Percentiles rank a stretch among this genome's conserved stretches.
Evolutionary conservation across 2,113 vertebrate genomes (phyloP).

Genomic region (Paramisgurnus dabryanus): DNA sequence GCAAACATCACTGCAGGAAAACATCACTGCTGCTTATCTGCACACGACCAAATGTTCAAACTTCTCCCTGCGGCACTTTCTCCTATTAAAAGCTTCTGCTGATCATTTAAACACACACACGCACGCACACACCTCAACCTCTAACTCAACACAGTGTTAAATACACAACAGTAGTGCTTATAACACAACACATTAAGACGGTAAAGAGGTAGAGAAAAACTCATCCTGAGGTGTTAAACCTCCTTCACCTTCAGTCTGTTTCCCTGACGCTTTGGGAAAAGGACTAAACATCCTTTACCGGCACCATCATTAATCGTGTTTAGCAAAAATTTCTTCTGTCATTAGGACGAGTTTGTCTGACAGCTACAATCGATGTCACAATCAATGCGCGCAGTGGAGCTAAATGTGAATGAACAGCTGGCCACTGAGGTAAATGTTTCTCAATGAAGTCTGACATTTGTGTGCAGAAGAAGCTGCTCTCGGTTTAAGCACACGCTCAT

Average conservation of each 20-base stretch:
- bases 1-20: conserved; percentile 43
- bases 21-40: conserved; percentile 56
- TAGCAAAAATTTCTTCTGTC: conserved; percentile 46
- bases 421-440: conserved; percentile 50
- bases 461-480: conserved; percentile 42
- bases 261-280: conserved; percentile 18
- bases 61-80: conserved; percentile 40
- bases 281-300: conserved; percentile 13
- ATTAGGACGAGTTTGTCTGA: conserved; percentile 44
- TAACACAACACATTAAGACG: conserved; percentile 28
- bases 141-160: not conserved
- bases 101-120: conserved; percentile 11
- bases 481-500: conserved; percentile 39
- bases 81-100: conserved; percentile 16
- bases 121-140: not conserved
- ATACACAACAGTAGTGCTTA: conserved; percentile 15
- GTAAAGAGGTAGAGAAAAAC: conserved; percentile 33
- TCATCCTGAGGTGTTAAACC: conserved; percentile 32
- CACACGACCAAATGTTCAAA: conserved; percentile 43
- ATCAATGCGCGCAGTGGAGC: conserved; percentile 48
- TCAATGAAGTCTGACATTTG: conserved; percentile 55
- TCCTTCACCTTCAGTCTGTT: conserved; percentile 32
- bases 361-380: conserved; percentile 50
- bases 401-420: conserved; percentile 56
- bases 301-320: conserved; percentile 45